Evolutionary conservation across 1,140 invertebrate genomes (phyloP).

Genomic region (Oncopodura yosiiana): DNA sequence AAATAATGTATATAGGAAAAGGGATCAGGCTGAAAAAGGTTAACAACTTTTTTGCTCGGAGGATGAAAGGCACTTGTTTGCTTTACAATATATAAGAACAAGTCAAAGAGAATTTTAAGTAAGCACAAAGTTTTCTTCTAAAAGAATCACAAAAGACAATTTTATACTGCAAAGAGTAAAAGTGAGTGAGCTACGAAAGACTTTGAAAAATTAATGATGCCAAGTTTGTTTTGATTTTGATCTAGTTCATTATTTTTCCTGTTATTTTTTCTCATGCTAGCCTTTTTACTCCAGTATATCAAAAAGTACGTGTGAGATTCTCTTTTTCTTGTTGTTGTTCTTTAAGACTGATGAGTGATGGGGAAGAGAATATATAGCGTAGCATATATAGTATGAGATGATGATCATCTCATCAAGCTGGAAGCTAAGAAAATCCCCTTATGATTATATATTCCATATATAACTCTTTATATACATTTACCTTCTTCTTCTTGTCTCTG

Average conservation of each 20-base stretch:
- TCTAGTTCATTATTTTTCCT: conserved; percentile 30
- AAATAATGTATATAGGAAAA: conserved; percentile 3
- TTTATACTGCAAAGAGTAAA: too few species aligned
- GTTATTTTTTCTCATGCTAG: conserved; percentile 9
- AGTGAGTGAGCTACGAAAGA: conserved; percentile 2
- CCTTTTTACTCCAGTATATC: neutral
- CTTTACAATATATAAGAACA: neutral
- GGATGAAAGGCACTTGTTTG: neutral
- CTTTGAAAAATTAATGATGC: conserved; percentile 34
- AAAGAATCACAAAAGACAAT: conserved; percentile 9
- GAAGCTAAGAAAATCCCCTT: too few species aligned
- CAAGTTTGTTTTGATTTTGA: conserved; percentile 32
- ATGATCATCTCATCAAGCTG: too few species aligned
- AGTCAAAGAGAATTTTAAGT: conserved; percentile 1
- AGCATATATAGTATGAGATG: too few species aligned
- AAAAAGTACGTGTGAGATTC: too few species aligned
- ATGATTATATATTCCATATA: too few species aligned
- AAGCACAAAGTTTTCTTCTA: neutral
- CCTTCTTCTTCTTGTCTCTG: too few species aligned
- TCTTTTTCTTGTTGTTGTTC: too few species aligned
- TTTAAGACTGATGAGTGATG: too few species aligned
- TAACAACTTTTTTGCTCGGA: too few species aligned
- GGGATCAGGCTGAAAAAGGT: conserved; percentile 7
- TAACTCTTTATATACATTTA: too few species aligned
- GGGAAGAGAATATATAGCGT: too few species aligned